These are phyloP conservation scores for Luffia ferchaultella DNA, from an alignment of 2,888 invertebrate species.

Conservation along the genomic window DNA sequence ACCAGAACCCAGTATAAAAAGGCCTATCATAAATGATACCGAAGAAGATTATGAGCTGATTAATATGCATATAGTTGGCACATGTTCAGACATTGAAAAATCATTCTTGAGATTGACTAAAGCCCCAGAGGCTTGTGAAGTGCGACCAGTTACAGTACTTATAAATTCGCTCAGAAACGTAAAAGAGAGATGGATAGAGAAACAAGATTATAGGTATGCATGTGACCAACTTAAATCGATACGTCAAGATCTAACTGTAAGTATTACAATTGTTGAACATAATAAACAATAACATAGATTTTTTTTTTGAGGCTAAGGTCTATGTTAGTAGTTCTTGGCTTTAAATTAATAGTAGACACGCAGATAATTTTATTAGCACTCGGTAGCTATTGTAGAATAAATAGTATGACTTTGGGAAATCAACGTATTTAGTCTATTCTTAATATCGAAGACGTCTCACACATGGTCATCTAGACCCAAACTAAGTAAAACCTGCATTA, in stretches of 20 bases:
- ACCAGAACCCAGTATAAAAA: conserved; percentile 33
- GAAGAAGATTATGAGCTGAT: conserved; percentile 83
- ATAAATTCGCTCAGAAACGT: conserved; percentile 87
- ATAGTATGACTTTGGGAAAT: too few relatives aligned
- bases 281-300: not conserved
- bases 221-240: conserved; percentile 99
- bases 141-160: conserved; percentile 90
- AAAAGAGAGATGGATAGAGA: conserved; percentile 88
- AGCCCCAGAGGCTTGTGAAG: conserved; percentile 92
- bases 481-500: too few relatives aligned
- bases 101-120: conserved; percentile 94
- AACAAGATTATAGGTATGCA: conserved; percentile 94
- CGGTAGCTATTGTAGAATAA: too few relatives aligned
- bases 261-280: conserved; percentile 25
- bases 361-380: too few relatives aligned
- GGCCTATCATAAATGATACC: conserved; percentile 62
- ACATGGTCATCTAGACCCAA: too few relatives aligned
- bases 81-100: conserved; percentile 94
- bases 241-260: conserved; percentile 96
- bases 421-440: too few relatives aligned
- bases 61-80: conserved; percentile 92
- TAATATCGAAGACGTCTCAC: too few relatives aligned
- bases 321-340: too few relatives aligned
- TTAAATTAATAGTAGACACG: too few relatives aligned
- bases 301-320: not conserved